Conservation (phyloP, 2,113 vertebrate species). For the Acrocephalus kingi region DNA sequence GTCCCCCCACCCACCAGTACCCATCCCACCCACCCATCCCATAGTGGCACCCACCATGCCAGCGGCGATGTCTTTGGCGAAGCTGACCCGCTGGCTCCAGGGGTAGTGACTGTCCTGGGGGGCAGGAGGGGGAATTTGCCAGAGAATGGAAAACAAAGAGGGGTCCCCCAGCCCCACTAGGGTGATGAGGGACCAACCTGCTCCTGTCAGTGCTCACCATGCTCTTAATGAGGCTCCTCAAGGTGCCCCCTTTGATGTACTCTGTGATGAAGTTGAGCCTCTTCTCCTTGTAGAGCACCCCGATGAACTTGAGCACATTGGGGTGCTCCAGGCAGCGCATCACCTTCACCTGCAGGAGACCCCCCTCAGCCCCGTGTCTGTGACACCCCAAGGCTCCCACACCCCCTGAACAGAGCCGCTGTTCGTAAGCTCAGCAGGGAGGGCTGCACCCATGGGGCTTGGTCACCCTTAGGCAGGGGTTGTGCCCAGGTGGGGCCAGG, state of each 20-base stretch:
- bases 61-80: slow-evolving; percentile 92
- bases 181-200: accelerated
- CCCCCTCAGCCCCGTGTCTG: accelerated
- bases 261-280: slow-evolving; percentile 97
- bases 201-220: slow-evolving; percentile 79
- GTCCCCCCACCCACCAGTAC: not conserved
- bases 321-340: slow-evolving; percentile 97
- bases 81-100: slow-evolving; percentile 94
- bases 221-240: slow-evolving; percentile 90
- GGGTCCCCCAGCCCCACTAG: not conserved
- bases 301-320: slow-evolving; percentile 95
- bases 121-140: not conserved
- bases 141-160: not conserved
- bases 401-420: accelerated
- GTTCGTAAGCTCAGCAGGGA: accelerated
- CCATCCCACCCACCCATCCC: no score
- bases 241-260: slow-evolving; percentile 95
- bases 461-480: not conserved
- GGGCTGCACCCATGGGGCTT: not conserved
- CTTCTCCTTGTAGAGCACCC: slow-evolving; percentile 98
- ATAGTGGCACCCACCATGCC: slow-evolving; percentile 83
- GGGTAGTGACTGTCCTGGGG: slow-evolving; percentile 89
- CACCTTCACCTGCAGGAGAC: slow-evolving; percentile 87
- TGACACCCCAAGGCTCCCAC: not conserved
- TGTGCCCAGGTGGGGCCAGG: not conserved